Base-by-base conservation (phyloP, 2,888 invertebrate species). In the Watsonalla binaria region DNA sequence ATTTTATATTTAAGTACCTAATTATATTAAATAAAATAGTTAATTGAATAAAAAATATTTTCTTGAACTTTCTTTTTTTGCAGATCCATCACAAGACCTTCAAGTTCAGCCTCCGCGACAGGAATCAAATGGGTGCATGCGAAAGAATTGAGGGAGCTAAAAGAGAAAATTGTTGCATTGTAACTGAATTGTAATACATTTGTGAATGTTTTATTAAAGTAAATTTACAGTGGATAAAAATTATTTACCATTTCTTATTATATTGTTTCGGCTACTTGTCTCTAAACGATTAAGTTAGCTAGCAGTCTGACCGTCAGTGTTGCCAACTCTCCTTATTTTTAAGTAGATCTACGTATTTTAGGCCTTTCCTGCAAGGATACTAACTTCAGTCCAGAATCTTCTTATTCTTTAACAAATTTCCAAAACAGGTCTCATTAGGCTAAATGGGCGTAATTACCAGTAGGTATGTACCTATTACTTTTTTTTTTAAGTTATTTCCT, bases 121-220 rank as follows among this genome's bases (percentile, higher is more conserved):
- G 90, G 90, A 33, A 86, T 89, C 64, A 90, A 89, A 63, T 89
- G 86, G 86, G 68, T 89, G 35, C 79, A 84, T 59, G 70, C 69
- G 0, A 87, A 89, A 54, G 89, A 90, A 68, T 58, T 86, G 6
- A 84, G 81, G 48, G 82, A 80, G 14, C 66, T 85, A 0, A 80
- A 80, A 68, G 82, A 75, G 15, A 66, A 62, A 45, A 74, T 78
- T 51, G 51, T 69, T 46, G 15, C 56, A 51, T 24, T 73, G 7
- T 63, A 57, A 56, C 37, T 52, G 51, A 24, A 9, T 58, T 61
- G 57, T 53, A 48, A 58, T 56, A 53, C 59, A 47, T 4, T 42
- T 42, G 42, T 42, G 42, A 42, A 42, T 42, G 42, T 42, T 42
- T 42, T 42, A 42, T 11, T 8, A 5, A 54, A 24, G 52, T 52